phyloP scores from a whole-genome alignment of 1,140 invertebrate species.

The Eupeodes corollae region DNA sequence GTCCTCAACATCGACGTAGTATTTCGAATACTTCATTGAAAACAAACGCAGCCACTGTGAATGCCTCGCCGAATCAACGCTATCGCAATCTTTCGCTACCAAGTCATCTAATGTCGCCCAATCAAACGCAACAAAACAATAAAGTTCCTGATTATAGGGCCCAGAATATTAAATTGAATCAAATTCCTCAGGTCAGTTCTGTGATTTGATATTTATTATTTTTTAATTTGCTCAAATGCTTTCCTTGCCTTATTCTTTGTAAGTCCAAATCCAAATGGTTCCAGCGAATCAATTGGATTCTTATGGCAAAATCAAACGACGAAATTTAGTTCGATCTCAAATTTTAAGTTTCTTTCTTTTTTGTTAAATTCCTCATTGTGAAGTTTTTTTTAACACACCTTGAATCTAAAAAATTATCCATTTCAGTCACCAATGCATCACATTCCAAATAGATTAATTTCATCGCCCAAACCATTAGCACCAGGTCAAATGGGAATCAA shows the following conservation, averaged over 20 bases:
- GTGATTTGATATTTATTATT: background rate
- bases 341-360: too few species aligned
- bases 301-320: too few species aligned
- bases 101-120: slow-evolving; percentile 8
- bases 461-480: slow-evolving; percentile 4
- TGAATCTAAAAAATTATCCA: background rate
- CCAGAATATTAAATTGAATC: background rate
- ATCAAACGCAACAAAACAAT: background rate
- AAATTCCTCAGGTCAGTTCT: background rate
- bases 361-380: too few species aligned
- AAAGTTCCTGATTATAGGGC: background rate
- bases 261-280: too few species aligned
- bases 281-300: too few species aligned
- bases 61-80: slow-evolving; percentile 9
- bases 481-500: slow-evolving; percentile 14
- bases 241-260: too few species aligned
- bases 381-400: background rate
- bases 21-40: slow-evolving; percentile 12
- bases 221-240: too few species aligned
- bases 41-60: slow-evolving; percentile 6
- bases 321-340: too few species aligned
- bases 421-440: slow-evolving; percentile 7
- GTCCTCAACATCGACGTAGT: slow-evolving; percentile 20
- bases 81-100: slow-evolving; percentile 23
- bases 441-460: background rate